Percentiles rank a stretch among this genome's conserved stretches.
These are phyloP conservation scores for Tenodera sinensis DNA, from an alignment of 2,888 invertebrate species.

Conservation along the genomic window DNA sequence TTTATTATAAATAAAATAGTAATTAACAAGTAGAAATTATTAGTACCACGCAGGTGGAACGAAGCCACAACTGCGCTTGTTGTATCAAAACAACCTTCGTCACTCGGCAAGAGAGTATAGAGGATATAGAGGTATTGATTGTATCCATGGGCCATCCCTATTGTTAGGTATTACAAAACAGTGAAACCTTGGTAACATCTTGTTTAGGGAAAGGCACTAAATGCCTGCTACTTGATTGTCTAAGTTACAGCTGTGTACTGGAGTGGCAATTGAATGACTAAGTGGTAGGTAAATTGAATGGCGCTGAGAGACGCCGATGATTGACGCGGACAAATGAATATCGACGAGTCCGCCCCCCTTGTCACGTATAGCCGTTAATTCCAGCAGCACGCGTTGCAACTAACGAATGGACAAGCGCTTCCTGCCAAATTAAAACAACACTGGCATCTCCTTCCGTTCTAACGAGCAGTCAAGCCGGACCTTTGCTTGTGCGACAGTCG, in stretches of 20 bases:
- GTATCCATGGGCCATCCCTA: too few relatives aligned
- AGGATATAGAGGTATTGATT: too few relatives aligned
- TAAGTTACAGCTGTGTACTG: background rate
- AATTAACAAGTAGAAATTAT: too few relatives aligned
- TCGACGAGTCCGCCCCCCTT: constrained; percentile 2
- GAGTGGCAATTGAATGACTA: background rate
- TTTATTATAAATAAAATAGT: too few relatives aligned
- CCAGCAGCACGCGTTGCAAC: background rate
- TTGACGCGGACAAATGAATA: constrained; percentile 21
- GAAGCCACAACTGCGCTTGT: too few relatives aligned
- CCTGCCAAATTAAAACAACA: background rate
- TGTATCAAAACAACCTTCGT: too few relatives aligned
- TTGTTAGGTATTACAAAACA: background rate
- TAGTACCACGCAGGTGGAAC: too few relatives aligned
- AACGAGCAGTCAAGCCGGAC: background rate
- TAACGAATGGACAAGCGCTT: background rate
- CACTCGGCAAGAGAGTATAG: too few relatives aligned
- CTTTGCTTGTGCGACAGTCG: constrained; percentile 1
- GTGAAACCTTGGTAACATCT: background rate
- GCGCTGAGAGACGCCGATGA: background rate
- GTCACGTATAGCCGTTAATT: background rate
- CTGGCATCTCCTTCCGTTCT: background rate
- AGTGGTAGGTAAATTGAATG: background rate
- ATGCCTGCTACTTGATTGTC: background rate
- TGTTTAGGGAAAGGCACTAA: background rate